Evolutionary conservation across 2,113 vertebrate genomes (phyloP).

Genomic region (Dryoscopus gambensis): DNA sequence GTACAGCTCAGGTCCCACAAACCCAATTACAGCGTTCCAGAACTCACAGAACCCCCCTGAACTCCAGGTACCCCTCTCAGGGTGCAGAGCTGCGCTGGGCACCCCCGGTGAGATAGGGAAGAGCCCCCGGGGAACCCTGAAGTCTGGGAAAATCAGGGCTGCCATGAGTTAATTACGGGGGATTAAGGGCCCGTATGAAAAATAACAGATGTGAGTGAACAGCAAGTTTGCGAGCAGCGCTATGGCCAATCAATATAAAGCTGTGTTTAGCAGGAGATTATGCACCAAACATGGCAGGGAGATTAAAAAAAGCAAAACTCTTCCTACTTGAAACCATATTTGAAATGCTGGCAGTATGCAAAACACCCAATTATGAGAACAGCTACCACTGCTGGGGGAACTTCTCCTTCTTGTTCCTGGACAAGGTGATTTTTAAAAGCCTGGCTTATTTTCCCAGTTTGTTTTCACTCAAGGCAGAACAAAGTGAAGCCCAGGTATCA

Average conservation of each 20-base stretch:
- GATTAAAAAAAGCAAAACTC: neutral
- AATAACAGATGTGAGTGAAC: conserved; percentile 31
- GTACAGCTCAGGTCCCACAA: neutral
- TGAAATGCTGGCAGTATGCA: neutral
- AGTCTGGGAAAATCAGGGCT: neutral
- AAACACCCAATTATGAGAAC: neutral
- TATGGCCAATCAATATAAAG: neutral
- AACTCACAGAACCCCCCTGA: neutral
- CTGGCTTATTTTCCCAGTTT: neutral
- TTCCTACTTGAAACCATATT: neutral
- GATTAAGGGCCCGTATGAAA: neutral
- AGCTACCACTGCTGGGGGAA: neutral
- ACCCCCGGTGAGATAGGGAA: neutral
- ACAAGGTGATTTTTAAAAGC: neutral
- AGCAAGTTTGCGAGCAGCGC: conserved; percentile 8
- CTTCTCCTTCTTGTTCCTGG: neutral
- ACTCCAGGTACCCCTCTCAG: neutral
- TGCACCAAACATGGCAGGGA: neutral
- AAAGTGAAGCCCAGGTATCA: neutral
- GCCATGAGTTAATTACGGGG: neutral
- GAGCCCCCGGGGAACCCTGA: neutral
- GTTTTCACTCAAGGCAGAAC: neutral
- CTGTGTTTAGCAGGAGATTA: neutral
- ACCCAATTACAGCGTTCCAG: neutral
- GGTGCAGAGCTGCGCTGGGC: neutral